Conservation (phyloP, 2,888 invertebrate species). For the Apodemia zela region DNA sequence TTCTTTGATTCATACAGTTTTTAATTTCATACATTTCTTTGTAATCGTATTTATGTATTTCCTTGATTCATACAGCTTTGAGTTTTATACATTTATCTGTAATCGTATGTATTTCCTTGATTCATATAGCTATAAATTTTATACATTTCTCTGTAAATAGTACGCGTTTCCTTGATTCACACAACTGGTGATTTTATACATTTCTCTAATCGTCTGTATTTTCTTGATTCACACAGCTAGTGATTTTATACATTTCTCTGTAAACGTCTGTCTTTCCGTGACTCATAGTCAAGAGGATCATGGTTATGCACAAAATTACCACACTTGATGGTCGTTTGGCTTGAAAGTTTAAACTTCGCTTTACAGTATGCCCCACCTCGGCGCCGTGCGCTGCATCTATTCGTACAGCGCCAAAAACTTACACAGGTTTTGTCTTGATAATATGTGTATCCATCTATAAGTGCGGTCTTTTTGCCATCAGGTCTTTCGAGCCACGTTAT, state of each 20-base stretch:
- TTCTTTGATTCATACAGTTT: not conserved
- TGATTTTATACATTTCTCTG: not conserved
- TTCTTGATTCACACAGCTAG: not conserved
- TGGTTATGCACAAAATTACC: not conserved
- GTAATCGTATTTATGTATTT: not conserved
- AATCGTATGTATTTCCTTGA: not conserved
- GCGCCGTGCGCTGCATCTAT: not conserved
- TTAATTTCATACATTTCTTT: not conserved
- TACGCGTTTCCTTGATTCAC: not conserved
- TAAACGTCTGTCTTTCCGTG: not conserved
- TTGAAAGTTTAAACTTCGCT: not conserved
- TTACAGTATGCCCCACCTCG: not conserved
- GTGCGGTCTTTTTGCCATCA: not conserved
- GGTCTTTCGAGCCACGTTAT: constrained; percentile 1
- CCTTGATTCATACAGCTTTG: not conserved
- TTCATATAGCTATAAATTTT: not conserved
- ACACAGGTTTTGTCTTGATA: constrained; percentile 29
- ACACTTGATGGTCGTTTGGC: not conserved
- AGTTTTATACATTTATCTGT: not conserved
- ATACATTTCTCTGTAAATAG: not conserved
- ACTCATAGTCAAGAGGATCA: not conserved
- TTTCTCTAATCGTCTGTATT: not conserved
- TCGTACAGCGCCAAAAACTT: constrained; percentile 26
- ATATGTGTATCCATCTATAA: not conserved
- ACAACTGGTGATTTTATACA: not conserved